Conservation (phyloP, 2,113 vertebrate species). For the Amia ocellicauda region DNA sequence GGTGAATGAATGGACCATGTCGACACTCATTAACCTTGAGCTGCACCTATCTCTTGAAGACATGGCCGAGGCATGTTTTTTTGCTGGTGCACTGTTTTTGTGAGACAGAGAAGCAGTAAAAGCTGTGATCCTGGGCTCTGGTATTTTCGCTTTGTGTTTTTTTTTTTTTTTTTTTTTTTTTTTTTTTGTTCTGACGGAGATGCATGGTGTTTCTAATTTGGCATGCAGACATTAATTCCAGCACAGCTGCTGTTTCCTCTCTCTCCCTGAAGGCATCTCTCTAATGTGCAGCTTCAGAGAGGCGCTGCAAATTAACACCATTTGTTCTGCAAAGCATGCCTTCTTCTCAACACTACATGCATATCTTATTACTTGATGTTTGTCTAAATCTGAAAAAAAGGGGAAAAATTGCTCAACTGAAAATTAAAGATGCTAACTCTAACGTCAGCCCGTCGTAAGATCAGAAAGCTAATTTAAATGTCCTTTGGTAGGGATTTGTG, state of each 20-base stretch:
- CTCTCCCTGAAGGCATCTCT: constrained; percentile 81
- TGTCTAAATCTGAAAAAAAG: constrained; percentile 53
- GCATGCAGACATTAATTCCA: constrained; percentile 87
- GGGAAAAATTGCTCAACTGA: constrained; percentile 7
- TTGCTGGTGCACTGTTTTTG: constrained; percentile 12
- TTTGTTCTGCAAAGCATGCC: constrained; percentile 89
- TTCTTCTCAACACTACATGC: constrained; percentile 76
- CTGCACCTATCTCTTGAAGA: background rate
- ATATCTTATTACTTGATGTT: constrained; percentile 71
- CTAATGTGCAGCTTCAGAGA: constrained; percentile 84
- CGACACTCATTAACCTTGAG: no score
- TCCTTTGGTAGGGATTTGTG: constrained; percentile 11
- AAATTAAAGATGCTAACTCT: constrained; percentile 25
- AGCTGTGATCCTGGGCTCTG: background rate
- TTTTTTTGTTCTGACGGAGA: constrained; percentile 74
- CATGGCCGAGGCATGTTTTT: background rate
- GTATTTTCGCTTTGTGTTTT: constrained; percentile 27
- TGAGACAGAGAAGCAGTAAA: background rate
- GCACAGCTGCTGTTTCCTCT: constrained; percentile 79
- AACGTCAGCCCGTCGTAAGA: constrained; percentile 18
- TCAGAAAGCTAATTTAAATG: constrained; percentile 23
- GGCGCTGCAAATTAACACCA: constrained; percentile 88
- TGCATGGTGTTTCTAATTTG: constrained; percentile 82
- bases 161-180: constrained; percentile 42
- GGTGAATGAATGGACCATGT: background rate